phyloP scores from a whole-genome alignment of 1,140 invertebrate genomes.

The Lasioglossum albipes region DNA sequence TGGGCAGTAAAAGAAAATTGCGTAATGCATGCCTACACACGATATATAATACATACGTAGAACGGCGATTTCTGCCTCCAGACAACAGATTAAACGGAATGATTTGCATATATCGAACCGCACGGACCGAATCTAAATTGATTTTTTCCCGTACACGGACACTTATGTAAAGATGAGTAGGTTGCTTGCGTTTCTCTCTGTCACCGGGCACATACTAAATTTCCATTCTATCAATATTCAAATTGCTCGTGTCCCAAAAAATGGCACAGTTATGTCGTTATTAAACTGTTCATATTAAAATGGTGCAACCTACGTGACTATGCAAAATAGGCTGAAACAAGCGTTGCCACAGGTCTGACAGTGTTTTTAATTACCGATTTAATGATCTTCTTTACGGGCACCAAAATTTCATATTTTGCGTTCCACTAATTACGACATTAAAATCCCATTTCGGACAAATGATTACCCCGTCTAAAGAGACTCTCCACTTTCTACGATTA shows the following conservation, averaged over 20 bases:
- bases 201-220: background rate
- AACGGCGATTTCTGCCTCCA: background rate
- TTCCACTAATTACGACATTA: no score
- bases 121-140: background rate
- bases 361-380: background rate
- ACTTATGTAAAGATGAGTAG: background rate
- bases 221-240: background rate
- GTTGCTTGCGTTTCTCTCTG: background rate
- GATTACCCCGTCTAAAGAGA: no score
- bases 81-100: background rate
- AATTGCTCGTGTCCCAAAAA: background rate
- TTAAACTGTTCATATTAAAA: background rate
- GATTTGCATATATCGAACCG: background rate
- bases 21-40: no score
- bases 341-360: background rate
- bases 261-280: background rate
- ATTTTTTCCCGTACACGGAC: background rate
- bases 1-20: no score
- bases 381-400: no score
- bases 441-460: no score
- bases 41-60: no score
- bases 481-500: no score
- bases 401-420: no score
- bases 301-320: background rate
- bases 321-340: background rate